Evolutionary conservation across 2,113 vertebrate genomes (phyloP).

Genomic region (Hippocampus barbouri): DNA sequence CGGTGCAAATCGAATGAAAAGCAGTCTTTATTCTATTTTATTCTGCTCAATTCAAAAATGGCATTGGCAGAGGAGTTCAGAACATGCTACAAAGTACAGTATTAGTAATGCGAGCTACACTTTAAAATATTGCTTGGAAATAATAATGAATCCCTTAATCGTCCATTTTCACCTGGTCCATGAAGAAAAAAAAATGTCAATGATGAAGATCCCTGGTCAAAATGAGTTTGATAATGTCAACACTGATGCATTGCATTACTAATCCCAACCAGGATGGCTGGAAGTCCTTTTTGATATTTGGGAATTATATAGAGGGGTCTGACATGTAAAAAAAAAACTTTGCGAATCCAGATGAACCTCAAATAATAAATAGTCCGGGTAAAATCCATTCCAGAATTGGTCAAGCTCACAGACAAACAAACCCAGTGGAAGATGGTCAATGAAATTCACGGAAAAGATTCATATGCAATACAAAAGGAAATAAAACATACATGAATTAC

Average conservation of each 20-base stretch:
- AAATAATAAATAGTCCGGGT: not conserved
- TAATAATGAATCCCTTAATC: not conserved
- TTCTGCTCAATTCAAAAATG: no score
- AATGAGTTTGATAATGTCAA: not conserved
- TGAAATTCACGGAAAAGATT: not conserved
- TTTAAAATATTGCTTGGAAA: no score
- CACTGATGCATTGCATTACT: not conserved
- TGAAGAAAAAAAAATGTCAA: not conserved
- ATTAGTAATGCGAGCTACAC: no score
- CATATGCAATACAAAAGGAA: not conserved
- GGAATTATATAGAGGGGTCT: not conserved
- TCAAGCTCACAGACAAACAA: not conserved
- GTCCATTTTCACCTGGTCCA: not conserved
- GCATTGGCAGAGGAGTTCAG: no score
- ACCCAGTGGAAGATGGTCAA: not conserved
- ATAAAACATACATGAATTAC: not conserved
- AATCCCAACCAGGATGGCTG: not conserved
- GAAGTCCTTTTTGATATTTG: not conserved
- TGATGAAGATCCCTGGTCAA: not conserved
- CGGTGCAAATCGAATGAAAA: no score
- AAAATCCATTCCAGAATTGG: not conserved
- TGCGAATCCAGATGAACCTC: not conserved
- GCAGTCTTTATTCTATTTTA: no score
- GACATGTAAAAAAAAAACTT: not conserved
- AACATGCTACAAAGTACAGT: no score